These are phyloP conservation scores for Coendou prehensilis DNA, from an alignment of 2,797 vertebrate genomes.

Conservation along the genomic window DNA sequence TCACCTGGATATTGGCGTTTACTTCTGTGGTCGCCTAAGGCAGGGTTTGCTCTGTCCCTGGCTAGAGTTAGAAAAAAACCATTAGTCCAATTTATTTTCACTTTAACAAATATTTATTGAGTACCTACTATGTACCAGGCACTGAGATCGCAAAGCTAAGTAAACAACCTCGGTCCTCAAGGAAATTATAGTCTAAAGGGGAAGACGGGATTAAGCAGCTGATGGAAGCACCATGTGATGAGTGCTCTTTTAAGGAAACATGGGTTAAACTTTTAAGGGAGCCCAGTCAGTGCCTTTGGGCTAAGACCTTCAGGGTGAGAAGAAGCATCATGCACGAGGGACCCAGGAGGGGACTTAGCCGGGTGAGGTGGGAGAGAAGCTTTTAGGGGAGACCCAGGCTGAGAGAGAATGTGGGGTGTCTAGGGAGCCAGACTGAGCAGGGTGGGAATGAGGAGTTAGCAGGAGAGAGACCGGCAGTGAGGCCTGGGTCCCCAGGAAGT, in stretches of 20 bases:
- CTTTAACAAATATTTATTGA: slow-evolving; percentile 47
- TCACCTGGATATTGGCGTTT: neutral
- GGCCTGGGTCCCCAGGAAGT: neutral
- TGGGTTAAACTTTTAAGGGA: neutral
- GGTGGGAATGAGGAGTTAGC: neutral
- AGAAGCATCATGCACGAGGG: neutral
- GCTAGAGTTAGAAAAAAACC: neutral
- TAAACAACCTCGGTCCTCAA: neutral
- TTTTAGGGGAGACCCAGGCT: neutral
- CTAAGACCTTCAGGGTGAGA: neutral
- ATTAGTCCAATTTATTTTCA: neutral
- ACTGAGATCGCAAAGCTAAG: slow-evolving; percentile 5
- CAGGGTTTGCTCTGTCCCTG: neutral
- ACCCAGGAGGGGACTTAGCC: neutral
- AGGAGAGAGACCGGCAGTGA: neutral
- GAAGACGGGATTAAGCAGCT: neutral
- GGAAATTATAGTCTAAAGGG: neutral
- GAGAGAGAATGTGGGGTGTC: neutral
- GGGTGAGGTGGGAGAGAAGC: neutral
- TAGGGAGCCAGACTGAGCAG: neutral
- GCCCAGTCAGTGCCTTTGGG: neutral
- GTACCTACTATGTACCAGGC: slow-evolving; percentile 60
- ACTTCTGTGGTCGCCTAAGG: neutral
- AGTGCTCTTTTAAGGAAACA: neutral
- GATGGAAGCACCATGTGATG: rapidly evolving